phyloP scores from a whole-genome alignment of 2,113 vertebrate genomes.

The Pipa parva region DNA sequence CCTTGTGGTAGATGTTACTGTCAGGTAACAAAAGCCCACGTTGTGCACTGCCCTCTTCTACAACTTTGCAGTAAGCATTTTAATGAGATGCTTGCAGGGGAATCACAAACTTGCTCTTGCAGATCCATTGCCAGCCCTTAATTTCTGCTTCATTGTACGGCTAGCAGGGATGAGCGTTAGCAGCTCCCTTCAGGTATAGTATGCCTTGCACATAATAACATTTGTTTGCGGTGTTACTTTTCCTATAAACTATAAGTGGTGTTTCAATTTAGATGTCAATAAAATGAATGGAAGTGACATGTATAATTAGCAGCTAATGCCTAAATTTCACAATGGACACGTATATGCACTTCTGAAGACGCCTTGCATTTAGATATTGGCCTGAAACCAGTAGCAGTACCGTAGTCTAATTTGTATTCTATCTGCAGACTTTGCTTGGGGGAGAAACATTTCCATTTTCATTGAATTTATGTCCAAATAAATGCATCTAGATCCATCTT shows the following conservation, averaged over 20 bases:
- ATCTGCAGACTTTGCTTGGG: constrained; percentile 20
- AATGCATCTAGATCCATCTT: constrained; percentile 39
- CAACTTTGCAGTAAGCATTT: too few species aligned
- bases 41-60: too few species aligned
- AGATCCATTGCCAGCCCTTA: too few species aligned
- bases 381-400: constrained; percentile 31
- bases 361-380: constrained; percentile 24
- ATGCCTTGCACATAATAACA: background rate
- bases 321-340: constrained; percentile 14
- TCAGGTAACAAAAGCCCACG: too few species aligned
- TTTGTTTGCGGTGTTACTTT: background rate
- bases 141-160: too few species aligned
- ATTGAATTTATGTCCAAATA: constrained; percentile 43
- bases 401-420: constrained; percentile 40
- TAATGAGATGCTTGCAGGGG: too few species aligned
- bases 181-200: too few species aligned
- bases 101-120: too few species aligned
- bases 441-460: constrained; percentile 40
- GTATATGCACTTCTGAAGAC: constrained; percentile 8
- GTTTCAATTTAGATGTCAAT: background rate
- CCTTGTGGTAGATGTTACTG: too few species aligned
- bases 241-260: background rate
- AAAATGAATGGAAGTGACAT: constrained; percentile 18
- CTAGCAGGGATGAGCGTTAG: too few species aligned
- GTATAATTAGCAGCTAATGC: constrained; percentile 20